These are phyloP conservation scores for Epinotia demarniana DNA, from an alignment of 2,888 invertebrate genomes.

Conservation along the genomic window DNA sequence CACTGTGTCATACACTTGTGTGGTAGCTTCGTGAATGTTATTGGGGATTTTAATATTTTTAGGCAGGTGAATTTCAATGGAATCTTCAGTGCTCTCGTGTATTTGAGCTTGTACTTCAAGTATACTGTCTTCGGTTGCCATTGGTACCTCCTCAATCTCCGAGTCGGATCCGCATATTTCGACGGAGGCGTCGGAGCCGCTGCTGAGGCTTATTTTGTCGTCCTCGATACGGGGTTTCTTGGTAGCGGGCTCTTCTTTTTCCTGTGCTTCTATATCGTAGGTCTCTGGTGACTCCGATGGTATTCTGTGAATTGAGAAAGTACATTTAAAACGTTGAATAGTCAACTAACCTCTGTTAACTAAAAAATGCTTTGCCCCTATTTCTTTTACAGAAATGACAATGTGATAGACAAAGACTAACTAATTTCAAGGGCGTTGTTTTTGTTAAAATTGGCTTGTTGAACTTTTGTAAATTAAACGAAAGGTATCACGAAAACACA, in stretches of 20 bases:
- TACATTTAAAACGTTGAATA: background rate
- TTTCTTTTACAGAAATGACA: no score
- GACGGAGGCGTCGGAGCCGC: slow-evolving; percentile 64
- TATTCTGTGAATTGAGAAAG: slow-evolving; percentile 55
- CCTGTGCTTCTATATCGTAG: slow-evolving; percentile 56
- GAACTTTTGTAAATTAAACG: no score
- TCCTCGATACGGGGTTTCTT: slow-evolving; percentile 63
- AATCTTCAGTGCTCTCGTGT: slow-evolving; percentile 28
- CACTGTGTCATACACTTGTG: slow-evolving; percentile 64
- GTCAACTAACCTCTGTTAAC: background rate
- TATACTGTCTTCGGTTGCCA: slow-evolving; percentile 7
- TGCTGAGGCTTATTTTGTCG: slow-evolving; percentile 72
- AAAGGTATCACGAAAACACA: no score
- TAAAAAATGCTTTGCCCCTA: no score
- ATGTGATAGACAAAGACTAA: no score
- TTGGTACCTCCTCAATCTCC: slow-evolving; percentile 45
- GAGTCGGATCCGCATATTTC: slow-evolving; percentile 63
- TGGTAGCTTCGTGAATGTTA: slow-evolving; percentile 62
- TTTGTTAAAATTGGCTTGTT: no score
- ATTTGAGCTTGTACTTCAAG: slow-evolving; percentile 20
- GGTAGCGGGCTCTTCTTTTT: slow-evolving; percentile 64
- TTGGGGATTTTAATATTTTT: slow-evolving; percentile 55
- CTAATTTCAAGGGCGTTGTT: no score
- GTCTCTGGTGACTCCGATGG: slow-evolving; percentile 52
- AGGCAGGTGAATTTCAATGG: slow-evolving; percentile 43